Percentiles rank a stretch among this genome's conserved stretches.
Evolutionary conservation across 2,113 vertebrate genomes (phyloP).

Genomic region (Hoplias malabaricus): DNA sequence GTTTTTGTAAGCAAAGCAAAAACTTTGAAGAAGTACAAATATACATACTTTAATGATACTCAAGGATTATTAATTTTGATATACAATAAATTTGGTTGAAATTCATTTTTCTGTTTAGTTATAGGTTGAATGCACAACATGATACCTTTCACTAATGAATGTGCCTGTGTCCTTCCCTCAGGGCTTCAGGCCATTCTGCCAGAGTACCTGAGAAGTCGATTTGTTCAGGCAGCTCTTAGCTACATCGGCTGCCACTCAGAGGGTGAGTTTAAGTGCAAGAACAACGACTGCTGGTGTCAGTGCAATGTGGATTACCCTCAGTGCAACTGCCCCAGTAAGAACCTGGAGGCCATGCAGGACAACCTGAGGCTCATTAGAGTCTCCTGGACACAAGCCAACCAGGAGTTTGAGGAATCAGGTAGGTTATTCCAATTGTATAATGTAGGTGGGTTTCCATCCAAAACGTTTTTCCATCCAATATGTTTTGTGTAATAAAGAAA

Average conservation of each 20-base stretch:
- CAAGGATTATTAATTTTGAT: neutral
- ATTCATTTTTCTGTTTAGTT: constrained; percentile 5
- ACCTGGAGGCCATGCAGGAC: constrained; percentile 76
- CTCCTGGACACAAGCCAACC: constrained; percentile 71
- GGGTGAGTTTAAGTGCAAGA: constrained; percentile 76
- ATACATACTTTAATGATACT: neutral
- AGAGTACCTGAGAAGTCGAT: constrained; percentile 72
- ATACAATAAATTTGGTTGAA: neutral
- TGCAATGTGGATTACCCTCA: constrained; percentile 71
- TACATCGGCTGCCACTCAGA: constrained; percentile 81
- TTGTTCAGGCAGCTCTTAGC: constrained; percentile 79
- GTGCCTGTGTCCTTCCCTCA: constrained; percentile 53
- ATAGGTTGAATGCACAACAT: constrained; percentile 7
- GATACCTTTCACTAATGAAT: constrained; percentile 8
- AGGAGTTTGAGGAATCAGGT: constrained; percentile 80
- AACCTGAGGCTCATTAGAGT: constrained; percentile 72
- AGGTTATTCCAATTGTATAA: constrained; percentile 13
- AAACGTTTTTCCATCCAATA: too few relatives aligned
- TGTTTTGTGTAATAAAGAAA: too few relatives aligned
- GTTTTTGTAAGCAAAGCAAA: neutral
- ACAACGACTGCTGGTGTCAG: constrained; percentile 80
- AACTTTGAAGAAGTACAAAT: too few relatives aligned
- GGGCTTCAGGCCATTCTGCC: constrained; percentile 79
- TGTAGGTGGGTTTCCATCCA: too few relatives aligned
- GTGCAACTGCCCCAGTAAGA: constrained; percentile 77